phyloP scores from a whole-genome alignment of 2,888 invertebrate genomes.

The Adelognathus sp. region DNA sequence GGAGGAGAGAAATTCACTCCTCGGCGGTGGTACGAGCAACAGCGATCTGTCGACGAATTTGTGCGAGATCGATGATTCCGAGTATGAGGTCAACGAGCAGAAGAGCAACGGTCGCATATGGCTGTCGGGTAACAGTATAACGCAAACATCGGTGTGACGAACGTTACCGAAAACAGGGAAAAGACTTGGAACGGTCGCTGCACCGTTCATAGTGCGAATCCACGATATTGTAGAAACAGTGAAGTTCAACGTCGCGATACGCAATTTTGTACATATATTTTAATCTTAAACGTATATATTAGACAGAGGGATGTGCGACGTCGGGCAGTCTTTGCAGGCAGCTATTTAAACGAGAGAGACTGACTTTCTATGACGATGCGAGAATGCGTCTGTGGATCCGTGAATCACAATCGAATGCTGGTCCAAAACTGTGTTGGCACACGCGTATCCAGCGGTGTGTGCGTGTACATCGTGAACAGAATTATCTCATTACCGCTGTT shows the following conservation, averaged over 20 bases:
- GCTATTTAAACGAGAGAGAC: constrained; percentile 68
- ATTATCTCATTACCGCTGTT: constrained; percentile 40
- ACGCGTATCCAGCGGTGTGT: neutral
- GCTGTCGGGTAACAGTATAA: constrained; percentile 78
- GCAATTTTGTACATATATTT: constrained; percentile 75
- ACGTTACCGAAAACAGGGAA: constrained; percentile 51
- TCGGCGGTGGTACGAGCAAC: constrained; percentile 88
- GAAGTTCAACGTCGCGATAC: constrained; percentile 69
- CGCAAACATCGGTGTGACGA: constrained; percentile 81
- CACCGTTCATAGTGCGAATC: constrained; percentile 4
- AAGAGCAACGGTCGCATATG: constrained; percentile 79
- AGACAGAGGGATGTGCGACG: constrained; percentile 61
- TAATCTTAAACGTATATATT: constrained; percentile 38
- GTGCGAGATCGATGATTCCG: constrained; percentile 96
- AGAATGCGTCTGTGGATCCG: neutral
- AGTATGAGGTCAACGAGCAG: constrained; percentile 84
- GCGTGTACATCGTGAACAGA: constrained; percentile 17
- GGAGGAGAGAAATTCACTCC: constrained; percentile 89
- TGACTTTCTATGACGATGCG: constrained; percentile 54
- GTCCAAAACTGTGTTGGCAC: constrained; percentile 2
- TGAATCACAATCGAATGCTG: constrained; percentile 16
- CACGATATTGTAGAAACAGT: constrained; percentile 24
- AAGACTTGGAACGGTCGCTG: neutral
- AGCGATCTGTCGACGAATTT: constrained; percentile 94
- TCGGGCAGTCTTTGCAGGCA: constrained; percentile 73